Conservation (phyloP, 37 sponge, comb jelly and placozoan genomes). For the Aplysina aerophoba region DNA sequence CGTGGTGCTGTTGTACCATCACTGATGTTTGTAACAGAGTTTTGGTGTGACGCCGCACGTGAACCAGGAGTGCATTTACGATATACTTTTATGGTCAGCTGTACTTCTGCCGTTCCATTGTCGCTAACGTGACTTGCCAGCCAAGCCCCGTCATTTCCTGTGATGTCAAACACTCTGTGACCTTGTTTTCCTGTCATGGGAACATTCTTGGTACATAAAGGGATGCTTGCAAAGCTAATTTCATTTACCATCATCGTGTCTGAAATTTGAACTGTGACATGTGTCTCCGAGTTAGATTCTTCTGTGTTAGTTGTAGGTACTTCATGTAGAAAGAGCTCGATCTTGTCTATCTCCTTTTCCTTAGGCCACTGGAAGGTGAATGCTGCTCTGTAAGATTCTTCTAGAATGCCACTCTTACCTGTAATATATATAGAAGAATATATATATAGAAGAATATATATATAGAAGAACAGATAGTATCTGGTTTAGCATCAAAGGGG, state of each 20-base stretch:
- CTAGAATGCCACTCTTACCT: too few species aligned
- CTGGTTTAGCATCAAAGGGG: too few species aligned
- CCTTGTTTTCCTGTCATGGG: not conserved
- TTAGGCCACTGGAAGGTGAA: conserved; percentile 6
- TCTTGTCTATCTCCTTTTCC: not conserved
- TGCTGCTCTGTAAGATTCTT: too few species aligned
- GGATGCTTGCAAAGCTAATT: not conserved
- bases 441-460: too few species aligned
- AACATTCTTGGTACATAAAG: not conserved
- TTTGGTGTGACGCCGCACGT: not conserved
- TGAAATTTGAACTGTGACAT: not conserved
- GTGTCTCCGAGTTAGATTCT: not conserved
- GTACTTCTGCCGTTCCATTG: not conserved
- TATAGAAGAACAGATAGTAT: too few species aligned
- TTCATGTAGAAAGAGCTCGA: not conserved
- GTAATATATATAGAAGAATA: too few species aligned
- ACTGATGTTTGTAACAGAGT: not conserved
- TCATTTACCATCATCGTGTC: not conserved
- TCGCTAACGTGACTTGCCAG: not conserved
- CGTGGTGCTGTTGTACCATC: not conserved
- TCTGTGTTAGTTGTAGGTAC: not conserved
- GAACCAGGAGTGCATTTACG: not conserved
- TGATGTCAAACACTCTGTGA: not conserved
- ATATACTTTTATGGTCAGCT: not conserved
- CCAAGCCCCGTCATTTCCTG: not conserved